Conservation (phyloP, 2,888 invertebrate species). For the Cephonodes hylas region DNA sequence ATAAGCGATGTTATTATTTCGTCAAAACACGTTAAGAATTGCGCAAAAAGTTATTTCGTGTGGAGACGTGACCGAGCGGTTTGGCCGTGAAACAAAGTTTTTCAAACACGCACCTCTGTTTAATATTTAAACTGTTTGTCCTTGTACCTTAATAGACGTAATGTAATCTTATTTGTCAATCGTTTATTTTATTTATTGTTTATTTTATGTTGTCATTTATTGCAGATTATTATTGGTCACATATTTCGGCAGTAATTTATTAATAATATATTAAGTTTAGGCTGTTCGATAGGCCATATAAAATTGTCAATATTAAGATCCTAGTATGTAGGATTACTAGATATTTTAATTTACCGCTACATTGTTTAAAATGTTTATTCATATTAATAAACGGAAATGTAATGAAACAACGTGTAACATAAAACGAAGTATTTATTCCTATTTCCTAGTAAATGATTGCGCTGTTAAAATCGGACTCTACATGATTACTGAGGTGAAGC, state of each 20-base stretch:
- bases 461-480: neutral
- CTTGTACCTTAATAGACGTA: neutral
- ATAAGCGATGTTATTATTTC: neutral
- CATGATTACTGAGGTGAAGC: neutral
- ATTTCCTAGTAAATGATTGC: neutral
- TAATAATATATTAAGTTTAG: too few relatives aligned
- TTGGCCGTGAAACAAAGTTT: constrained; percentile 24
- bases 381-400: neutral
- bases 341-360: too few relatives aligned
- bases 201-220: neutral
- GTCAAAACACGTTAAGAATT: neutral
- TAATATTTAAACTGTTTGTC: constrained; percentile 11
- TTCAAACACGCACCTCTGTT: constrained; percentile 16
- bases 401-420: neutral
- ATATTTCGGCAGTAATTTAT: too few relatives aligned
- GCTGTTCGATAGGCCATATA: too few relatives aligned
- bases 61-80: constrained; percentile 27
- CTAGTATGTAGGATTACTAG: too few relatives aligned
- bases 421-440: neutral
- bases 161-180: neutral
- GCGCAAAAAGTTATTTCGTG: constrained; percentile 14
- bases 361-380: too few relatives aligned
- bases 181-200: neutral
- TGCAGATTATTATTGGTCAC: too few relatives aligned
- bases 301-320: too few relatives aligned